Evolutionary conservation across 2,797 vertebrate genomes (phyloP).

Genomic region (Spea hammondii): DNA sequence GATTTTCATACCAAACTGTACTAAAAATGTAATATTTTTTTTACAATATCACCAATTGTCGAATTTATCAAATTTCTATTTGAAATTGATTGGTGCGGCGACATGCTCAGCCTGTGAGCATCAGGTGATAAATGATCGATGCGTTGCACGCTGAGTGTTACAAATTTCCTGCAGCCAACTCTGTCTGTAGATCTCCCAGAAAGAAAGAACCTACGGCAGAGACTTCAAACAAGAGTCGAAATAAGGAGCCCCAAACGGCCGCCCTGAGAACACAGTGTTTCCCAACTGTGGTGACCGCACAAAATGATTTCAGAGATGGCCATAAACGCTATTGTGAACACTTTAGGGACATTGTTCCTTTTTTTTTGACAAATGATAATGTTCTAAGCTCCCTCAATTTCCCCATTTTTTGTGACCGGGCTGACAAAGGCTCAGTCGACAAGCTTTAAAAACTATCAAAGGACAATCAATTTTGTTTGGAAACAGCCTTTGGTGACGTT

Average conservation of each 20-base stretch:
- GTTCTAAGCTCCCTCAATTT: slow-evolving; percentile 50
- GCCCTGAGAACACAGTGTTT: slow-evolving; percentile 53
- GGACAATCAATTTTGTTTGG: slow-evolving; percentile 68
- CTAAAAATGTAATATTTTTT: neutral
- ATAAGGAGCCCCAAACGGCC: slow-evolving; percentile 51
- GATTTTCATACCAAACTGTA: neutral
- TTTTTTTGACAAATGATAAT: slow-evolving; percentile 55
- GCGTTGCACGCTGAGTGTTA: slow-evolving; percentile 71
- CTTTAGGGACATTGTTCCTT: slow-evolving; percentile 52
- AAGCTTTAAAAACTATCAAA: slow-evolving; percentile 61
- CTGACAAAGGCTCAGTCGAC: slow-evolving; percentile 59
- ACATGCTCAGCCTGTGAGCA: too few species aligned
- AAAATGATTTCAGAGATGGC: slow-evolving; percentile 59
- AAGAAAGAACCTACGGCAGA: slow-evolving; percentile 53
- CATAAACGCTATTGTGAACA: slow-evolving; percentile 56
- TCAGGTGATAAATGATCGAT: slow-evolving; percentile 71
- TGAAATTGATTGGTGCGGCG: slow-evolving; percentile 12
- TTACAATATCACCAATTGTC: slow-evolving; percentile 26
- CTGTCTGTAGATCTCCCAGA: slow-evolving; percentile 56
- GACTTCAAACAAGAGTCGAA: slow-evolving; percentile 58
- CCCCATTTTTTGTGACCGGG: slow-evolving; percentile 4
- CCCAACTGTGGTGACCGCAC: slow-evolving; percentile 42
- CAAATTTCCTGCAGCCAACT: slow-evolving; percentile 73
- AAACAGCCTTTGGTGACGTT: slow-evolving; percentile 61
- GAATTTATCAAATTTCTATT: slow-evolving; percentile 24